These are phyloP conservation scores for Gonocerus acuteangulatus DNA, from an alignment of 2,888 invertebrate species.

Conservation along the genomic window DNA sequence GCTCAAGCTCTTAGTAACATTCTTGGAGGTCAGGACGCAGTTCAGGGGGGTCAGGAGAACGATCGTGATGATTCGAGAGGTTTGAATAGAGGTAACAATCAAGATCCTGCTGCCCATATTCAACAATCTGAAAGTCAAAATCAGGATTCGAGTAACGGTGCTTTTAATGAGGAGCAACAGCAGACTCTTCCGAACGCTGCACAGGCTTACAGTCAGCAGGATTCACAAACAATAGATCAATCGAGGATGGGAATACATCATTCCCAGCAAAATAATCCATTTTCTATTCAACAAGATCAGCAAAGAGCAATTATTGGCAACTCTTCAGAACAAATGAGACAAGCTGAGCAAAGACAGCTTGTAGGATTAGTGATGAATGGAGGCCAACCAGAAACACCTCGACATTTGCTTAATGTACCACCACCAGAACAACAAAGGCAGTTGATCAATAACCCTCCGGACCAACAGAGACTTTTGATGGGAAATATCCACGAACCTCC, in stretches of 20 bases:
- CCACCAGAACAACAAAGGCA: constrained; percentile 2
- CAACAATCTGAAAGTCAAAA: too few relatives aligned
- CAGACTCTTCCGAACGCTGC: too few relatives aligned
- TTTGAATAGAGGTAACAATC: background rate
- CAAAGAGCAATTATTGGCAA: background rate
- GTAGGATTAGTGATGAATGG: background rate
- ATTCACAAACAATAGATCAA: too few relatives aligned
- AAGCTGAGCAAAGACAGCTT: background rate
- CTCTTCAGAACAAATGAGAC: background rate
- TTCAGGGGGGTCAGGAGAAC: constrained; percentile 8
- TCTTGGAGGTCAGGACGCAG: constrained; percentile 11
- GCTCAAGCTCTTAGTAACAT: constrained; percentile 21
- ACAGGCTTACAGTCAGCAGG: too few relatives aligned
- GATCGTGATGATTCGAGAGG: background rate
- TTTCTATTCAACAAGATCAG: background rate
- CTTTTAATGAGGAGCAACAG: too few relatives aligned
- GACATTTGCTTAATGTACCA: background rate
- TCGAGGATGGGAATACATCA: background rate
- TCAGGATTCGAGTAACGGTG: too few relatives aligned
- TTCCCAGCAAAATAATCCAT: background rate
- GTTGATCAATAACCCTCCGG: background rate
- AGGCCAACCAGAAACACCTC: background rate
- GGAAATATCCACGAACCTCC: background rate
- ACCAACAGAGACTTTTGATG: background rate
- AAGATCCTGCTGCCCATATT: constrained; percentile 1